phyloP scores from a whole-genome alignment of 2,888 invertebrate species.

The Sycophila texana region DNA sequence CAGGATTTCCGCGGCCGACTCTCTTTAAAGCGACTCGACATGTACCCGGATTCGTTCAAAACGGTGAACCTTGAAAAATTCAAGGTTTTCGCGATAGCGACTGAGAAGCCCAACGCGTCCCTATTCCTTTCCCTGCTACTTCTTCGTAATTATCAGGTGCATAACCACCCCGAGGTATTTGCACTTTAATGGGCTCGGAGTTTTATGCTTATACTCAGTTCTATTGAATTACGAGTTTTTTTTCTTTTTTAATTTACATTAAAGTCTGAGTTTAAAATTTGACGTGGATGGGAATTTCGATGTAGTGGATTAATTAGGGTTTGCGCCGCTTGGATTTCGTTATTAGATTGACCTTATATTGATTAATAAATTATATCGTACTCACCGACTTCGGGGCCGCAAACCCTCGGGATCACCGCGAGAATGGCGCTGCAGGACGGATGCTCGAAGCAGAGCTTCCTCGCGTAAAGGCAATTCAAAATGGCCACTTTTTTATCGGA shows the following conservation, averaged over 20 bases:
- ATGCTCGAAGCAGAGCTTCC: conserved; percentile 93
- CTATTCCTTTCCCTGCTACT: not conserved
- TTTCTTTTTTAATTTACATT: not conserved
- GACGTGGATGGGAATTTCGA: not conserved
- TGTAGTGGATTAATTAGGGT: not conserved
- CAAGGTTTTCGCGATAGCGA: not conserved
- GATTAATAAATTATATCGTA: not conserved
- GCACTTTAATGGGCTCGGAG: not conserved
- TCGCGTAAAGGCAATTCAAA: conserved; percentile 91
- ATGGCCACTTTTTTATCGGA: conserved; percentile 89
- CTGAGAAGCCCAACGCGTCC: not conserved
- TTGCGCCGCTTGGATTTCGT: no score
- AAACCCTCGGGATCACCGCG: conserved; percentile 93
- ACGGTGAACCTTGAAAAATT: conserved; percentile 28
- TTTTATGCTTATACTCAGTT: not conserved
- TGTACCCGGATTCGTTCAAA: not conserved
- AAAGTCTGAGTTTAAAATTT: not conserved
- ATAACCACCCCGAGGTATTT: not conserved
- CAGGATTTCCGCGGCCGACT: conserved; percentile 58
- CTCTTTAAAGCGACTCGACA: conserved; percentile 13
- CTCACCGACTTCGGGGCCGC: conserved; percentile 91
- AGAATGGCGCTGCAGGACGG: conserved; percentile 92
- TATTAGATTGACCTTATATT: no score
- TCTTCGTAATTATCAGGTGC: no score
- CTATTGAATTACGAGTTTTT: not conserved